Base-by-base conservation (phyloP, 2,797 vertebrate species). In the Danionella dracula region DNA sequence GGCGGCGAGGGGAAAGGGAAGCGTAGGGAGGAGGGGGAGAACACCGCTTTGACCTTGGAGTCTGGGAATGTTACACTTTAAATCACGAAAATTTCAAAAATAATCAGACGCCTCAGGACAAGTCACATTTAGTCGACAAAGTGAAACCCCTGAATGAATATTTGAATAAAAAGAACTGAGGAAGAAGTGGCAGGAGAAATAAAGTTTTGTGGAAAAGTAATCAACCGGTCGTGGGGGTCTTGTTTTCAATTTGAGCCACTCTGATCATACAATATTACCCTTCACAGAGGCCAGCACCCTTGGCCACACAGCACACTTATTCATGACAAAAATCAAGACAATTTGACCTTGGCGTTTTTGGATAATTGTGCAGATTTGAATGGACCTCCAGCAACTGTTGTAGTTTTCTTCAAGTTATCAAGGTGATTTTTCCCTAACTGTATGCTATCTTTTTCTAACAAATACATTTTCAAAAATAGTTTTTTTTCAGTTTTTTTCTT, bases 211-310 rank as follows among this genome's bases (percentile, higher is more conserved):
- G 81, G 73, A 83, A 78, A 85, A 86, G 83, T 87, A 84, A 87
- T 87, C 83, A 84, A 79, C 82, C 86, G 83, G 87, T 85, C 86
- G 85, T 81, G 84, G 80, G 81, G 88, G 88, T 90, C 86, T 81
- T 77, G 81, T 84, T 88, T 84, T 89, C 88, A 88, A 90, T 89
- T 89, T 90, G 77, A 87, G 82, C 79, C 82, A 80, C 87, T 88
- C 82, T 87, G 84, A 87, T 88, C 85, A 83, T 67, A 54, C 50
- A 70, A 75, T 71, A 70, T 85, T 86, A 83, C 81, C 84, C 81
- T 72, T 55, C 66, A 67, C 62, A 55, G 55, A 74, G 61, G 56
- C 59, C 62, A 32, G 15, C 4, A 62, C 65, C 60, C 65, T 60
- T 27, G 55, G 57, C 44, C 56, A 42, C 42, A 50, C 23, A 76